Conservation (phyloP, 2,888 invertebrate genomes). For the Cylloceria caligata region DNA sequence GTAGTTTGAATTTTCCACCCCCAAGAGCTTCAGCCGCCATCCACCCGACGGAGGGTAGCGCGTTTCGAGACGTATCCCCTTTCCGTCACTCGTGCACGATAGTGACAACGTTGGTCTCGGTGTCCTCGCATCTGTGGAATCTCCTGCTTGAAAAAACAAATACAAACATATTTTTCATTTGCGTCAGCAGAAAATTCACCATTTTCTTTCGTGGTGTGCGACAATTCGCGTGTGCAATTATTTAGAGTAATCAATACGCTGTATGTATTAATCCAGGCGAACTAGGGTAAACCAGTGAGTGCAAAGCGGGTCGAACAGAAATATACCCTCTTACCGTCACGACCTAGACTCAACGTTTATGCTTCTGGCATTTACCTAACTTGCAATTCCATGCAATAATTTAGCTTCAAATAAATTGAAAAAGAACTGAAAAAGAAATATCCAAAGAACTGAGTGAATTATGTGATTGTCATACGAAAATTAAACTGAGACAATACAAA, state of each 20-base stretch:
- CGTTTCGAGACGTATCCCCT: conserved; percentile 74
- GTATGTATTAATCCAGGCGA: conserved; percentile 1
- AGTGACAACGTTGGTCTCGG: conserved; percentile 69
- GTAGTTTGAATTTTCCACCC: conserved; percentile 74
- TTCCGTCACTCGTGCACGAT: conserved; percentile 69
- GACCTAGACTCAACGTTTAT: neutral
- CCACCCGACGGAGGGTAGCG: conserved; percentile 76
- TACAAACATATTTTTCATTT: neutral
- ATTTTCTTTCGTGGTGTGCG: neutral
- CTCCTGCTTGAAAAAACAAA: conserved; percentile 17
- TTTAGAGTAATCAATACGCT: neutral
- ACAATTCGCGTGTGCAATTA: neutral
- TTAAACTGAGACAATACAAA: neutral
- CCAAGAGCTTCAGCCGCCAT: conserved; percentile 74
- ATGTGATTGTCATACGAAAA: neutral
- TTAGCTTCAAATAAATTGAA: neutral
- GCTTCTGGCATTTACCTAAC: neutral
- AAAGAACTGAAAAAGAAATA: neutral
- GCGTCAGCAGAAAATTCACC: neutral
- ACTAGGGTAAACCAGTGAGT: conserved; percentile 33
- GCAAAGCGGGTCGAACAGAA: conserved; percentile 49
- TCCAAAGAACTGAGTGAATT: neutral
- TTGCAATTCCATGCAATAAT: neutral
- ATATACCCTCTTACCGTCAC: conserved; percentile 44
- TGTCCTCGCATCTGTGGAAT: conserved; percentile 25